A percentile compares a stretch with the other conserved stretches of the same genome.
phyloP scores from a whole-genome alignment of 1,140 invertebrate genomes.

The Tachypleus tridentatus region DNA sequence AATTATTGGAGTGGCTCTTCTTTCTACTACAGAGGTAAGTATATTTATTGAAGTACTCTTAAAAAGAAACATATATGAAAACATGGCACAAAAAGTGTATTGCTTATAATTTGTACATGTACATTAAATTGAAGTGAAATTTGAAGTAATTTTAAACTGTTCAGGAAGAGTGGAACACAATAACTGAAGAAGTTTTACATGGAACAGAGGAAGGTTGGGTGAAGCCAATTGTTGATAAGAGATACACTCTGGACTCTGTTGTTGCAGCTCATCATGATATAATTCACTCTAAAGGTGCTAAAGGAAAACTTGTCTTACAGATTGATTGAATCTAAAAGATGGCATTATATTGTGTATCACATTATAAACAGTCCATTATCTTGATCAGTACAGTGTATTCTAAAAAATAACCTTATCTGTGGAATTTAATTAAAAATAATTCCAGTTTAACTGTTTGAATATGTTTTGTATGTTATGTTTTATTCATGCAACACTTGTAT shows the following conservation, averaged over 20 bases:
- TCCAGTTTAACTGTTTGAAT: too few relatives aligned
- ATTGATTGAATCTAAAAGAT: neutral
- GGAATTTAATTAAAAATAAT: too few relatives aligned
- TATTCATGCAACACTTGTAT: too few relatives aligned
- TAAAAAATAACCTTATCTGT: too few relatives aligned
- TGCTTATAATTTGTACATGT: constrained; percentile 1
- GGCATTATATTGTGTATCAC: neutral
- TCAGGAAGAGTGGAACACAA: constrained; percentile 38
- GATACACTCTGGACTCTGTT: constrained; percentile 36
- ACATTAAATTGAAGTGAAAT: constrained; percentile 4
- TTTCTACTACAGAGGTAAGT: constrained; percentile 32
- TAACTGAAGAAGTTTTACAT: constrained; percentile 29
- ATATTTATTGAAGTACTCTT: neutral
- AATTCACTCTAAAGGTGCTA: constrained; percentile 26
- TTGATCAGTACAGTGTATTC: too few relatives aligned
- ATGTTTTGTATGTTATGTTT: too few relatives aligned
- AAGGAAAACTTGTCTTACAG: constrained; percentile 32
- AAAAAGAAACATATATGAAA: neutral
- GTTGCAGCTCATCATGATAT: constrained; percentile 32
- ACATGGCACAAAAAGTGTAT: neutral
- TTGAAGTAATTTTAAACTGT: neutral
- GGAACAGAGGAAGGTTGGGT: constrained; percentile 38
- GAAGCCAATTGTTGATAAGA: constrained; percentile 37
- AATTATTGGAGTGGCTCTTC: constrained; percentile 37
- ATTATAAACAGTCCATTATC: neutral